phyloP scores from a whole-genome alignment of 1,140 invertebrate species.

The Atta cephalotes region DNA sequence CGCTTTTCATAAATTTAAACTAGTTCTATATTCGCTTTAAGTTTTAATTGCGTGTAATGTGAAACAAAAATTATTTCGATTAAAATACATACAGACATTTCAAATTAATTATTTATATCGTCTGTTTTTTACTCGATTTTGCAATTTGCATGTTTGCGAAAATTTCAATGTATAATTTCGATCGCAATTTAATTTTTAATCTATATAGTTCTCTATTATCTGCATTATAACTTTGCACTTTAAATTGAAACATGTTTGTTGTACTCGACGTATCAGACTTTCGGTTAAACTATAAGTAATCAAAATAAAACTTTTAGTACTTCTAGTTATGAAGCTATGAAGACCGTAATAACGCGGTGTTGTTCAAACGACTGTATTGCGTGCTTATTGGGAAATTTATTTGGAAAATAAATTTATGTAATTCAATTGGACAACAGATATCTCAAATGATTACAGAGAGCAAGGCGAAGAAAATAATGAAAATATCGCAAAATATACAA shows the following conservation, averaged over 20 bases:
- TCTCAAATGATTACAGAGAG: background rate
- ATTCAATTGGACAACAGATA: background rate
- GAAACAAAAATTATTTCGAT: constrained; percentile 12
- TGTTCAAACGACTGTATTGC: background rate
- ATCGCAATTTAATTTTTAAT: constrained; percentile 38
- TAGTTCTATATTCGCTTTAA: background rate
- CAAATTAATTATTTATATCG: background rate
- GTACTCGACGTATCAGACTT: constrained; percentile 9
- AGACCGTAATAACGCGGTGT: constrained; percentile 15
- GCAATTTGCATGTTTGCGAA: constrained; percentile 6
- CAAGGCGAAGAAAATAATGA: background rate
- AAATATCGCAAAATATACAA: background rate
- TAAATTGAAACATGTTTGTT: constrained; percentile 19
- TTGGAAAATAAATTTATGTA: constrained; percentile 38
- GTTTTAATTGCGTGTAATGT: constrained; percentile 8
- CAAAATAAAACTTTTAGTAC: background rate
- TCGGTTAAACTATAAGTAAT: constrained; percentile 8
- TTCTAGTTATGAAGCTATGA: background rate
- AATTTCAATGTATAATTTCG: constrained; percentile 26
- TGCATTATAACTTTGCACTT: constrained; percentile 1
- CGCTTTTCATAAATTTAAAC: background rate
- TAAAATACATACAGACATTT: background rate
- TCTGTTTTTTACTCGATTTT: constrained; percentile 21
- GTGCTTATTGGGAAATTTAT: constrained; percentile 23
- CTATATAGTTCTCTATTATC: background rate